Conservation (phyloP, 2,113 vertebrate genomes). For the Theristicus caerulescens region DNA sequence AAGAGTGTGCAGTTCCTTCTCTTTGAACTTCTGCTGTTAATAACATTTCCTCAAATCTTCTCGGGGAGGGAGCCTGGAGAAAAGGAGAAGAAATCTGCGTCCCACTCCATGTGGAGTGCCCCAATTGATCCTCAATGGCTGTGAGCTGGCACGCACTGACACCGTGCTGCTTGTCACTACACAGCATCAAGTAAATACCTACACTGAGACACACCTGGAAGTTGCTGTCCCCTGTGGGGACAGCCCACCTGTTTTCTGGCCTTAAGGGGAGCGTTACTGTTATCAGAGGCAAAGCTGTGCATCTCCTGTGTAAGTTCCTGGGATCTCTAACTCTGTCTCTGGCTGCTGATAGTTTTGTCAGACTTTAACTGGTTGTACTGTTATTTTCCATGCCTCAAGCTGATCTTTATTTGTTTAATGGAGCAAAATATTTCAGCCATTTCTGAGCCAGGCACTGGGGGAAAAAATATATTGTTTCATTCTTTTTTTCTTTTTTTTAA, state of each 20-base stretch:
- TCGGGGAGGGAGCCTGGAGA: not conserved
- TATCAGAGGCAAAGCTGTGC: not conserved
- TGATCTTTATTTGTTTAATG: not conserved
- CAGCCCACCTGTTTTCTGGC: not conserved
- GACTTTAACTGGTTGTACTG: not conserved
- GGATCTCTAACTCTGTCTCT: not conserved
- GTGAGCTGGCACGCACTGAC: not conserved
- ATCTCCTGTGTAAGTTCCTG: not conserved
- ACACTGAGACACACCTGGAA: not conserved
- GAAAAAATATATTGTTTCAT: not conserved
- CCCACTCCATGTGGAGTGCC: not conserved
- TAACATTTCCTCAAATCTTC: not conserved
- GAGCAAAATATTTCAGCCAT: not conserved
- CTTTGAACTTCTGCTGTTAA: not conserved
- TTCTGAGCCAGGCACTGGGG: not conserved
- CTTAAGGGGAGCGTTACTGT: not conserved
- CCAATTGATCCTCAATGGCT: not conserved
- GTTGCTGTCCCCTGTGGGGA: not conserved
- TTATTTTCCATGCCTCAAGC: not conserved
- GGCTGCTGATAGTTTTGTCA: not conserved
- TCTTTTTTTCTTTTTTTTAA: not conserved
- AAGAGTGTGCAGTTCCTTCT: not conserved
- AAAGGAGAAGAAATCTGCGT: not conserved
- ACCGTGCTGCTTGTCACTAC: fast-evolving
- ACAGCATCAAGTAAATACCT: not conserved